These are phyloP conservation scores for Sebastes schlegelii DNA, from an alignment of 2,113 vertebrate species.

Conservation along the genomic window DNA sequence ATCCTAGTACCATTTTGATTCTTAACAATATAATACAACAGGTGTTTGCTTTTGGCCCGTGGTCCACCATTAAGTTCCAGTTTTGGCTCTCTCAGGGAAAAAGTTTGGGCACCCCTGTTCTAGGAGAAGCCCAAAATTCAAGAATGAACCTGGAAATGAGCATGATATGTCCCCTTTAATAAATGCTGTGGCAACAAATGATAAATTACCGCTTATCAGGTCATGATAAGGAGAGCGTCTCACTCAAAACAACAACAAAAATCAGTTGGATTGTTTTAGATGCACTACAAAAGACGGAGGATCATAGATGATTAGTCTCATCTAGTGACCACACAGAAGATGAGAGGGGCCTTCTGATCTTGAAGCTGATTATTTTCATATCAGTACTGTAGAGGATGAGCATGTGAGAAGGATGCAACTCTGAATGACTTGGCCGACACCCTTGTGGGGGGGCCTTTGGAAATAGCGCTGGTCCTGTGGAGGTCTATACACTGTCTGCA, in stretches of 20 bases:
- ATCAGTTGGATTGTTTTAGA: background rate
- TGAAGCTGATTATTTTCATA: conserved; percentile 43
- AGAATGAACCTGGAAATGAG: too few relatives aligned
- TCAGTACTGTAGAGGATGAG: conserved; percentile 11
- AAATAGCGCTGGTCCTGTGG: conserved; percentile 5
- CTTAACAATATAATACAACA: too few relatives aligned
- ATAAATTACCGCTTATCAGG: background rate
- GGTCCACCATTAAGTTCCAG: too few relatives aligned
- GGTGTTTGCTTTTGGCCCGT: too few relatives aligned
- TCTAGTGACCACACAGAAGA: conserved; percentile 35
- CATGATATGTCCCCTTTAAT: background rate
- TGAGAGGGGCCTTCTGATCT: conserved; percentile 31
- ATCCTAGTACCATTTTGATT: too few relatives aligned
- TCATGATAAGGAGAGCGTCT: background rate
- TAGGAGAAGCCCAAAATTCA: too few relatives aligned
- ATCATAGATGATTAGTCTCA: conserved; percentile 33
- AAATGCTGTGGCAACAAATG: background rate
- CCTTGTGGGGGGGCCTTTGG: conserved; percentile 25
- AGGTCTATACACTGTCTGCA: conserved; percentile 11
- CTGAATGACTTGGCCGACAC: conserved; percentile 12
- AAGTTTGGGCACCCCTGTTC: too few relatives aligned
- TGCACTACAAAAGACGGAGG: conserved; percentile 4
- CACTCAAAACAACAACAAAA: background rate
- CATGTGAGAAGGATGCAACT: conserved; percentile 29
- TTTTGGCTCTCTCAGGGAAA: too few relatives aligned